Evolutionary conservation across 1,140 invertebrate species (phyloP), one percentile per base, ranked within the genome.

Genomic region (Bombus fervidus): DNA sequence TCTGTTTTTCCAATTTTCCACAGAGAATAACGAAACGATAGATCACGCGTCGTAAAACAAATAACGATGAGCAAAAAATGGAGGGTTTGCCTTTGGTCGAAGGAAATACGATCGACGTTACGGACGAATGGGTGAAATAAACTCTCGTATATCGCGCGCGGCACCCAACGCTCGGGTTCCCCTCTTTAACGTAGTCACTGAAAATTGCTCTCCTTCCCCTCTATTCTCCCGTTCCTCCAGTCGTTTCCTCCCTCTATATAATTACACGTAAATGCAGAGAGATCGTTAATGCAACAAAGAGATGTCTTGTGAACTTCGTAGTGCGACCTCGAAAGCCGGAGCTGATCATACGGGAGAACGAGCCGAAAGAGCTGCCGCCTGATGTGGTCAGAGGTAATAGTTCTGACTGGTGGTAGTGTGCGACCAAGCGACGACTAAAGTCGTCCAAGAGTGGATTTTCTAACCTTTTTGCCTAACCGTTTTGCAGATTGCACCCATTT

Each of bases 291-390:
- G 76, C 85, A 87, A 91, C 87, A 90, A 89, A 90, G 89, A 90
- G 76, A 85, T 87, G 87, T 90, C 89, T 91, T 92, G 81, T 90
- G 86, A 89, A 93, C 91, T 95, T 93, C 95, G 62, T 94, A 96
- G 96, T 96, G 80, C 96, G 95, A 92, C 96, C 97, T 71, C 96
- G 97, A 93, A 98, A 98, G 94, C 97, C 97, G 86, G 98, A 98
- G 95, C 96, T 98, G 95, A 99, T 99, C 91, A 98, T 99, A 92
- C 97, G 98, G 90, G 98, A 99, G 96, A 98, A 97, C 95, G 96
- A 98, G 94, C 98, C 98, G 18, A 95, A 97, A 88, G 98, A 98
- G 93, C 95, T 99, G 91, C 98, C 98, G 81, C 97, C 98, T 88
- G 98, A 98, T 95, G 98, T 99, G 92, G 97, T 98, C 86, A 97